Percentiles rank a stretch among this genome's conserved stretches.
These are phyloP conservation scores for Miichthys miiuy DNA, from an alignment of 2,797 vertebrate genomes.

Conservation along the genomic window DNA sequence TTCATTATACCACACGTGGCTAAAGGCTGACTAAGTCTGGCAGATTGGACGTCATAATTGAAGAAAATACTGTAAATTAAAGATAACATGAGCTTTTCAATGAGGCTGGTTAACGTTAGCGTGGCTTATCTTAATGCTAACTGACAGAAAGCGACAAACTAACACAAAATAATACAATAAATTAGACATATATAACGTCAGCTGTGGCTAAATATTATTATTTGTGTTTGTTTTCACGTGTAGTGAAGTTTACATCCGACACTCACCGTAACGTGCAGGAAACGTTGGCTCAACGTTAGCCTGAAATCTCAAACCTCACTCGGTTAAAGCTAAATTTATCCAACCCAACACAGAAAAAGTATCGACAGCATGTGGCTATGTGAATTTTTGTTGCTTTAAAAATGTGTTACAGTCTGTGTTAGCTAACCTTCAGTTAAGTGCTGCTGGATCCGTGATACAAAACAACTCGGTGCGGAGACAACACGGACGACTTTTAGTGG, in stretches of 20 bases:
- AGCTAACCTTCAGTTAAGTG: constrained; percentile 55
- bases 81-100: neutral
- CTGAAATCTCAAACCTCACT: neutral
- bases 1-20: neutral
- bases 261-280: neutral
- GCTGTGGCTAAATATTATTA: neutral
- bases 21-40: accelerated
- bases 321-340: neutral
- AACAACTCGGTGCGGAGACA: neutral
- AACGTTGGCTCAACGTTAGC: constrained; percentile 22
- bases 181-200: neutral
- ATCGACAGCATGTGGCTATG: accelerated
- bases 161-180: neutral
- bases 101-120: neutral
- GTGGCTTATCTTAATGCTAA: neutral
- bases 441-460: constrained; percentile 17
- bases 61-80: neutral
- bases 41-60: neutral
- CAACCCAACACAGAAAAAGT: accelerated
- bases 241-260: constrained; percentile 25
- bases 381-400: neutral
- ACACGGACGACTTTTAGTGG: constrained; percentile 67
- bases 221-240: constrained; percentile 39
- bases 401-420: neutral
- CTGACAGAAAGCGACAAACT: neutral